Percentiles rank a stretch among this genome's conserved stretches.
Conservation (phyloP, 2,888 invertebrate species). For the Habrosyne pyritoides region DNA sequence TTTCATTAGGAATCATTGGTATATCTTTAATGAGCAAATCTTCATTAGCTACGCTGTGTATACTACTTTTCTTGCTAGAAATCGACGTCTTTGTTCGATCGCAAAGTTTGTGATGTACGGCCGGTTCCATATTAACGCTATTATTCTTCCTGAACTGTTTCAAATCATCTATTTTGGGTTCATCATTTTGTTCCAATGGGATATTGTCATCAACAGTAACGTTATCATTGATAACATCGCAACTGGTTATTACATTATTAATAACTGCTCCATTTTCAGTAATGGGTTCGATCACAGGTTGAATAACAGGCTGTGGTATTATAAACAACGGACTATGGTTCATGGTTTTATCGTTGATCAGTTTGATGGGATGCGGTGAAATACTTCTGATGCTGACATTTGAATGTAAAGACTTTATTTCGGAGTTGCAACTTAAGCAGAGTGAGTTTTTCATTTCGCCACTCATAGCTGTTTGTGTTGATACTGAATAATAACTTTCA, state of each 20-base stretch:
- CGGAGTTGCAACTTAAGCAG: conserved; percentile 86
- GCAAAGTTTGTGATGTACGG: conserved; percentile 85
- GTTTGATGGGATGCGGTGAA: conserved; percentile 64
- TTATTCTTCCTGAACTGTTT: conserved; percentile 54
- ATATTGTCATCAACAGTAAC: conserved; percentile 46
- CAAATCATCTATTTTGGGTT: conserved; percentile 50
- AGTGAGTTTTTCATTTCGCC: conserved; percentile 79
- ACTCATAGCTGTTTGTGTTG: conserved; percentile 84
- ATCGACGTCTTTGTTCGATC: conserved; percentile 77
- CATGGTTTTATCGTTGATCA: conserved; percentile 60
- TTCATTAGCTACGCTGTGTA: conserved; percentile 62
- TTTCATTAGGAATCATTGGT: conserved; percentile 49
- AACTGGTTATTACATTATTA: conserved; percentile 45
- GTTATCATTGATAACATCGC: conserved; percentile 40
- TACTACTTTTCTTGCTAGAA: conserved; percentile 74
- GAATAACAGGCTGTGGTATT: conserved; percentile 46
- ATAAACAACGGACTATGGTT: conserved; percentile 60
- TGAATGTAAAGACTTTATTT: conserved; percentile 72
- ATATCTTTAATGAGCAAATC: conserved; percentile 62
- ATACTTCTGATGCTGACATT: conserved; percentile 69
- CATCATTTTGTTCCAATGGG: conserved; percentile 36
- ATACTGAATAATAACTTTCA: conserved; percentile 82
- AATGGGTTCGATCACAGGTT: conserved; percentile 30
- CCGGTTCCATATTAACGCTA: conserved; percentile 66
- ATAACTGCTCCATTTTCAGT: conserved; percentile 36